Percentiles rank a stretch among this genome's conserved stretches.
Evolutionary conservation across 2,797 vertebrate genomes (phyloP).

Genomic region (Microcaecilia unicolor): DNA sequence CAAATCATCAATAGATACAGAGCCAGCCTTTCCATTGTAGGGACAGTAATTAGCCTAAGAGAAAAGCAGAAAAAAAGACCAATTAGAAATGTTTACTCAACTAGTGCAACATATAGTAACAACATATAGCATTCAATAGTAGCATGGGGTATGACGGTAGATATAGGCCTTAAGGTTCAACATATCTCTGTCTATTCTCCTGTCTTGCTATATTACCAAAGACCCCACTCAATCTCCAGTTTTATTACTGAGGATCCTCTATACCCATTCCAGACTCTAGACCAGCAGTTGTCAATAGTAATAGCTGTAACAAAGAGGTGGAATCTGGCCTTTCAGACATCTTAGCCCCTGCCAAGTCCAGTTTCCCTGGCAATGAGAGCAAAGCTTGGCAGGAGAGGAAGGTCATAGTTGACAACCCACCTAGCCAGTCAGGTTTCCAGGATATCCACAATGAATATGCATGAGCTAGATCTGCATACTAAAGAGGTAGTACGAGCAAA

Average conservation of each 20-base stretch:
- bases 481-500: too few species aligned
- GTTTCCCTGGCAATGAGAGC: conserved; percentile 15
- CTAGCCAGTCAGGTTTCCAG: too few species aligned
- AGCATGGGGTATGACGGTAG: conserved; percentile 7
- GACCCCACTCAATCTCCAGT: too few species aligned
- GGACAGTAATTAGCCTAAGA: conserved; percentile 30
- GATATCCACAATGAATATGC: too few species aligned
- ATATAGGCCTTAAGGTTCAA: too few species aligned
- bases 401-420: conserved; percentile 75
- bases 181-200: too few species aligned
- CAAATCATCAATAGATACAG: conserved; percentile 29
- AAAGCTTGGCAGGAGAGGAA: conserved; percentile 41
- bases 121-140: neutral
- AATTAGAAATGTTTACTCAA: too few species aligned
- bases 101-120: conserved; percentile 39
- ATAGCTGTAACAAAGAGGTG: conserved; percentile 65
- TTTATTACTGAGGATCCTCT: too few species aligned
- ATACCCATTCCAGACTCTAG: too few species aligned
- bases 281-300: conserved; percentile 62
- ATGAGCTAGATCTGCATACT: too few species aligned
- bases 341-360: conserved; percentile 29
- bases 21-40: conserved; percentile 38
- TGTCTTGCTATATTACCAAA: too few species aligned
- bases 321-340: conserved; percentile 67
- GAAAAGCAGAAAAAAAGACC: conserved; percentile 26